Evolutionary conservation across 2,797 vertebrate genomes (phyloP), one percentile per base, ranked within the genome.

Genomic region (Sebastes miniatus): DNA sequence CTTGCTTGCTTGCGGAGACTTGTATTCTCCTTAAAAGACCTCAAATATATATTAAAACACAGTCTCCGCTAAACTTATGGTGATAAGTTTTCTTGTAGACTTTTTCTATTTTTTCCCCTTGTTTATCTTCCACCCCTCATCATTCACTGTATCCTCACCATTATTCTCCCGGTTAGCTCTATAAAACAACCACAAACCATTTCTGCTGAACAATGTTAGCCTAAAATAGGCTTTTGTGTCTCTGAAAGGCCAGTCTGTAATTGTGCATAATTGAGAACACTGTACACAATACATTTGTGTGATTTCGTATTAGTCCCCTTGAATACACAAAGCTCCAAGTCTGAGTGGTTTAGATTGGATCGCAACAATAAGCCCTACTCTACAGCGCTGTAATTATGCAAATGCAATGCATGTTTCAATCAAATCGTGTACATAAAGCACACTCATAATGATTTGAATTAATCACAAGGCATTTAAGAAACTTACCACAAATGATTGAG

Each of bases 301-400:
- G 90, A 92, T 90, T 93, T 93, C 86, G 77, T 88, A 91, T 90
- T 93, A 91, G 91, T 79, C 83, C 73, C 78, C 86, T 92, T 89
- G 87, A 93, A 90, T 91, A 87, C 90, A 90, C 90, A 90, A 91
- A 91, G 89, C 91, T 87, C 76, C 76, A 79, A 91, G 87, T 88
- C 86, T 93, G 91, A 94, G 92, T 93, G 92, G 89, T 91, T 93
- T 76, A 89, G 92, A 94, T 90, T 93, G 92, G 87, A 93, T 94
- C 79, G 84, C 76, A 90, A 93, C 91, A 92, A 93, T 93, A 93
- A 92, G 87, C 87, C 73, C 85, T 74, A 89, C 86, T 93, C 91
- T 76, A 86, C 88, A 79, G 70, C 13, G 61, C 56, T 83, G 87
- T 90, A 91, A 93, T 93, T 94, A 94, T 94, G 92, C 84, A 93